Evolutionary conservation across 2,797 vertebrate species (phyloP).

Genomic region (Ceyx erithaca): DNA sequence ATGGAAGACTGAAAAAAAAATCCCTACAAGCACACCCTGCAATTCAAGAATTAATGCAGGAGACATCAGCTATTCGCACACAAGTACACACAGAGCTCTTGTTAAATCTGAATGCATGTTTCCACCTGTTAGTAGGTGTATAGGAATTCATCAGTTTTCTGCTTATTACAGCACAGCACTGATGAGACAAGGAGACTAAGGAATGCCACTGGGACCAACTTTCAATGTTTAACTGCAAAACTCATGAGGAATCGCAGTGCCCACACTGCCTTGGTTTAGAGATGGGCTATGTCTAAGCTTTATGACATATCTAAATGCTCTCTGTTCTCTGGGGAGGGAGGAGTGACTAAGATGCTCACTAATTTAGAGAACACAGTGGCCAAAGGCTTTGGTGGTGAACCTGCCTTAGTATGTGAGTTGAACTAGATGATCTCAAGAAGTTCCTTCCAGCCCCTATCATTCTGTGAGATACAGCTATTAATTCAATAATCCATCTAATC

Average conservation of each 20-base stretch:
- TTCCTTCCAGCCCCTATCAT: too few species aligned
- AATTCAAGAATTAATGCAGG: neutral
- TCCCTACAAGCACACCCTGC: neutral
- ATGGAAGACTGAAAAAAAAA: neutral
- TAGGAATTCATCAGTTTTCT: slow-evolving; percentile 28
- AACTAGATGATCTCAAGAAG: too few species aligned
- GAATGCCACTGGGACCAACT: neutral
- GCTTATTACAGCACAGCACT: slow-evolving; percentile 20
- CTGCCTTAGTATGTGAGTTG: too few species aligned
- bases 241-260: neutral
- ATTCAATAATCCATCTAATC: neutral
- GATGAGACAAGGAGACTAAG: neutral
- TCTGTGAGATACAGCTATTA: neutral
- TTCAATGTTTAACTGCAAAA: neutral
- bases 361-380: neutral
- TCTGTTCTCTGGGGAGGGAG: too few species aligned
- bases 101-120: neutral
- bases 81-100: neutral
- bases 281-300: rapidly evolving
- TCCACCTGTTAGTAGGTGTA: slow-evolving; percentile 32
- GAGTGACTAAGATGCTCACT: too few species aligned
- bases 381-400: neutral
- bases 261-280: neutral
- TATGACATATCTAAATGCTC: neutral
- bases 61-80: neutral